Evolutionary conservation across 2,797 vertebrate genomes (phyloP).

Genomic region (Yasuhikotakia modesta): DNA sequence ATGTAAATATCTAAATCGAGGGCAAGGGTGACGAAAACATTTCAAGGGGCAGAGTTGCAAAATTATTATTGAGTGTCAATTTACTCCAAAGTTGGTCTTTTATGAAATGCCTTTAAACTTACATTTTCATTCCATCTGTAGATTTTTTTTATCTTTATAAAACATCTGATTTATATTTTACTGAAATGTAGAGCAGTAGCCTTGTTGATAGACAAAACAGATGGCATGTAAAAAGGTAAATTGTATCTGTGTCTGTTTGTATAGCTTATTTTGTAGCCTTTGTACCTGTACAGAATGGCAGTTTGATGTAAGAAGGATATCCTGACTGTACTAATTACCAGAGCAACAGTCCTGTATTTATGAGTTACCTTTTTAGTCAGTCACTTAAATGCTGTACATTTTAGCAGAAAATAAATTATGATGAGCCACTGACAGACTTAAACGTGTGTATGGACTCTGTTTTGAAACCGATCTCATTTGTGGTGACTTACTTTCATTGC

Average conservation of each 20-base stretch:
- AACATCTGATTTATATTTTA: constrained; percentile 91
- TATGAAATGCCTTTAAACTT: constrained; percentile 90
- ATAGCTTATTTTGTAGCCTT: constrained; percentile 87
- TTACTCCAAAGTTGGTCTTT: constrained; percentile 88
- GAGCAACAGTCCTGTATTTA: constrained; percentile 85
- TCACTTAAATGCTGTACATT: constrained; percentile 90
- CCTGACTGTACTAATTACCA: constrained; percentile 83
- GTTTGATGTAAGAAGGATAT: constrained; percentile 79
- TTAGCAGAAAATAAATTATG: constrained; percentile 92
- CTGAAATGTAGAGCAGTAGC: constrained; percentile 83
- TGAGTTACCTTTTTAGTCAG: constrained; percentile 86
- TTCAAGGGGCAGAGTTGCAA: constrained; percentile 81
- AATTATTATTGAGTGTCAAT: constrained; percentile 73
- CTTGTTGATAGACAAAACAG: constrained; percentile 85
- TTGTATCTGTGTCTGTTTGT: constrained; percentile 87
- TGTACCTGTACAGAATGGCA: constrained; percentile 87
- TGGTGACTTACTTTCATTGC: background rate
- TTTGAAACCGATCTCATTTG: background rate
- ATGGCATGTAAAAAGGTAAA: constrained; percentile 86
- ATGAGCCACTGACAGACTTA: constrained; percentile 87
- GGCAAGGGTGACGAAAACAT: constrained; percentile 63
- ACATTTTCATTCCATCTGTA: constrained; percentile 91
- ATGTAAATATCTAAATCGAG: constrained; percentile 80
- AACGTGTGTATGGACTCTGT: constrained; percentile 73
- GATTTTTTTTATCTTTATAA: constrained; percentile 92